Base-by-base conservation (phyloP, 64 coral and sea anemone genomes). In the Stylophora pistillata region DNA sequence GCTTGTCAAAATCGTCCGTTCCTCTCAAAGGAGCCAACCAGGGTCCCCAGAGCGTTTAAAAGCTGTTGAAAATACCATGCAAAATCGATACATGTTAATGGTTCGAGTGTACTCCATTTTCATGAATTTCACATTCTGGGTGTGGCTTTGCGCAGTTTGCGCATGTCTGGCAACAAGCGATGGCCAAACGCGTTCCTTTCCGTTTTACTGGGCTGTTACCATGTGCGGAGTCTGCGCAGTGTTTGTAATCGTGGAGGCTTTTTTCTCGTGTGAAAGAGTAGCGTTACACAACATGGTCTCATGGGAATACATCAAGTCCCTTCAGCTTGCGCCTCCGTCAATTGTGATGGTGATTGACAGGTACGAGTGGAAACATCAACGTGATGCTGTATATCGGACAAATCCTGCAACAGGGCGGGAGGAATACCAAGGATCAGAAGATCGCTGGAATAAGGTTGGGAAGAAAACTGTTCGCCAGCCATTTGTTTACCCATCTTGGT, bases 111-210 rank as follows among this genome's bases (percentile, higher is more conserved):
- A 64, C 27, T 91, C 89, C n/a, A 81, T 73, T 34, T 91, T 85
- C 61, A 77, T 86, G 9, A 91, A 91, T 81, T 71, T 91, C 25
- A 53, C 81, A 16, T 91, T 91, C 54, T 91, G 89, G 89, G 54
- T 75, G 25, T 91, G 81, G 89, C 31, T 77, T 9, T 63, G 15
- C 17, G 76, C 73, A 23, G 71, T 91, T n/a, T 56, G 34, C n/a
- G 60, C 57, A 9, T 85, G 73, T 30, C 15, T 74, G 29, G 52
- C 81, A 9, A 72, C 32, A 63, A 29, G 75, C 14, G n/a, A 88
- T 2, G 73, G 53, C 21, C 26, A 37, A 26, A 3, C 28, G 17
- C 30, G 47, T 12, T 60, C 66, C 7, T 59, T 34, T 53, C 56
- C 86, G 10, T 76, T 85, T 29, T 91, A 91, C 58, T 85, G 89